Conservation (phyloP, 2,888 invertebrate genomes). For the Parthenolecanium corni region DNA sequence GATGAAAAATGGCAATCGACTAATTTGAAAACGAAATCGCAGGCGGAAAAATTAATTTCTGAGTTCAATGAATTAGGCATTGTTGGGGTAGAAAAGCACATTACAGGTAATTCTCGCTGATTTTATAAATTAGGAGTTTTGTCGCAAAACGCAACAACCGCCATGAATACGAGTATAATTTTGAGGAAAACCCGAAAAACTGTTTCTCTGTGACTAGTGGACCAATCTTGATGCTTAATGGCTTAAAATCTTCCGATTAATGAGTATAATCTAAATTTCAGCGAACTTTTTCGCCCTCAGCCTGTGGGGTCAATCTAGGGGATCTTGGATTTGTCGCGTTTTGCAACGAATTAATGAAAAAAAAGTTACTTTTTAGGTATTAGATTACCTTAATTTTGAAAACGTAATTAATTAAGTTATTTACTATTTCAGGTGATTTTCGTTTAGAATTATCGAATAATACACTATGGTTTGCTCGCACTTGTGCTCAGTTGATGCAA, state of each 20-base stretch:
- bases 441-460: constrained; percentile 69
- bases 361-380: not conserved
- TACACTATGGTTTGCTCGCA: constrained; percentile 66
- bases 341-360: not conserved
- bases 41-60: constrained; percentile 53
- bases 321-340: too few relatives aligned
- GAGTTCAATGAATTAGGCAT: constrained; percentile 61
- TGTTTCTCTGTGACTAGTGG: too few relatives aligned
- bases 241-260: too few relatives aligned
- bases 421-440: constrained; percentile 48
- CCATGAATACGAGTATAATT: too few relatives aligned
- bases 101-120: constrained; percentile 41
- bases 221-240: too few relatives aligned
- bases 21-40: constrained; percentile 62
- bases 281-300: too few relatives aligned
- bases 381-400: not conserved
- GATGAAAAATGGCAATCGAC: constrained; percentile 81
- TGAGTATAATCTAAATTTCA: too few relatives aligned
- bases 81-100: constrained; percentile 49
- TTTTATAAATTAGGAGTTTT: not conserved
- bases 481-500: constrained; percentile 59
- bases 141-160: too few relatives aligned
- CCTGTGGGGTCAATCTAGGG: too few relatives aligned
- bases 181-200: too few relatives aligned
- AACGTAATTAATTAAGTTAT: too few relatives aligned